A percentile compares a stretch with the other conserved stretches of the same genome.
Conservation (phyloP, 2,797 vertebrate genomes). For the Protonibea diacanthus region DNA sequence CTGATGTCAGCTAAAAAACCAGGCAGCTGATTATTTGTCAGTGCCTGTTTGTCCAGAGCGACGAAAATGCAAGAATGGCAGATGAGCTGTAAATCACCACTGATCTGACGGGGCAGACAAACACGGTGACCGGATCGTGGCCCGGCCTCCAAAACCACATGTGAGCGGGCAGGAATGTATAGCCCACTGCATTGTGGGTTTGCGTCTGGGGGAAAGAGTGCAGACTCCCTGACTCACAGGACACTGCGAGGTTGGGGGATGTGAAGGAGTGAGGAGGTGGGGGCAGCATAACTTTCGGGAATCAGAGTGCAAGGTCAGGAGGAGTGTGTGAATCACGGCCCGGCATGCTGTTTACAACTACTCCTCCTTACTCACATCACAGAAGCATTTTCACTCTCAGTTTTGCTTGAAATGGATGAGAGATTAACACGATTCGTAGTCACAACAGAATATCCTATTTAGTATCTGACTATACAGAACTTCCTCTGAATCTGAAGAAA, state of each 20-base stretch:
- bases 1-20: constrained; percentile 40
- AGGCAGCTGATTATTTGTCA: constrained; percentile 15
- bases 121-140: constrained; percentile 65
- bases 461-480: too few relatives aligned
- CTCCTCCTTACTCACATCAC: not conserved
- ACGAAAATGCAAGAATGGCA: constrained; percentile 23
- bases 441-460: not conserved
- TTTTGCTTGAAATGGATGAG: not conserved
- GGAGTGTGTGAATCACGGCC: constrained; percentile 69
- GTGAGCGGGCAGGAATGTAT: constrained; percentile 78
- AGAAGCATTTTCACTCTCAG: constrained; percentile 16
- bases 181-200: constrained; percentile 70
- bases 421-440: too few relatives aligned
- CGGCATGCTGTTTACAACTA: constrained; percentile 4
- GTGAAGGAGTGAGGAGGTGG: constrained; percentile 1
- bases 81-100: constrained; percentile 38
- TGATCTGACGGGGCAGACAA: constrained; percentile 44
- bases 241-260: constrained; percentile 60
- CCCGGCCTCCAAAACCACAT: constrained; percentile 72
- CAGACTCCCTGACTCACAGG: constrained; percentile 77
- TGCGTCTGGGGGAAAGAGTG: constrained; percentile 53
- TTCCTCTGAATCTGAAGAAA: too few relatives aligned
- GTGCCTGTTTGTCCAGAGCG: constrained; percentile 12
- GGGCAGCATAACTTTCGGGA: constrained; percentile 64
- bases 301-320: constrained; percentile 46